Conservation (phyloP, 2,797 vertebrate species). For the Typhlichthys subterraneus region DNA sequence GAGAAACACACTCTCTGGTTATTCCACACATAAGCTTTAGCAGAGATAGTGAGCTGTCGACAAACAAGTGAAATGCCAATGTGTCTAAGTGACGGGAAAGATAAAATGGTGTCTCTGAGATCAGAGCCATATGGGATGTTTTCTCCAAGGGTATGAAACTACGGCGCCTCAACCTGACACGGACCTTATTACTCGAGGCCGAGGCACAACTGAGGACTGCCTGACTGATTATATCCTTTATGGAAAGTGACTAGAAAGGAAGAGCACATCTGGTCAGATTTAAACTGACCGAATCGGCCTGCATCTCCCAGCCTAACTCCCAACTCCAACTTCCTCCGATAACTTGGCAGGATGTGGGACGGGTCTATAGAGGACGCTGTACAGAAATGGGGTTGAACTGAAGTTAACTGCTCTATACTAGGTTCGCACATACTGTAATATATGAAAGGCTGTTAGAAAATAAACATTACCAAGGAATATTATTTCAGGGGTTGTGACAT, state of each 20-base stretch:
- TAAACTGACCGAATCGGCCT: conserved; percentile 26
- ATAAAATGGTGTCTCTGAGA: neutral
- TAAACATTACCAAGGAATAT: too few species aligned
- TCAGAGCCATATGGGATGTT: conserved; percentile 17
- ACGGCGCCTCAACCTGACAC: conserved; percentile 1
- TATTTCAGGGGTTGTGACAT: too few species aligned
- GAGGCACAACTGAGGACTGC: conserved; percentile 22
- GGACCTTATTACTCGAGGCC: conserved; percentile 29
- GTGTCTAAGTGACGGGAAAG: too few species aligned
- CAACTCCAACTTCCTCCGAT: conserved; percentile 21
- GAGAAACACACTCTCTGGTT: too few species aligned
- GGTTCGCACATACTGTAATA: neutral
- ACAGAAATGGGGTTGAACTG: conserved; percentile 29
- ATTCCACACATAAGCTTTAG: too few species aligned
- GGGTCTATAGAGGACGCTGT: conserved; percentile 22
- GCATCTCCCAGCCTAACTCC: conserved; percentile 12
- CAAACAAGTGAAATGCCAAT: too few species aligned
- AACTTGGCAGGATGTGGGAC: conserved; percentile 12
- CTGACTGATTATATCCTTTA: conserved; percentile 65
- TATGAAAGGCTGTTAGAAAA: conserved; percentile 4
- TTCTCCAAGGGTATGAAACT: conserved; percentile 35
- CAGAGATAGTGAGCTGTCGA: too few species aligned
- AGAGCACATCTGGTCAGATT: conserved; percentile 49
- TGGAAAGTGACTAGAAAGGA: conserved; percentile 63
- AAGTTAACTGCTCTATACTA: conserved; percentile 30